Conservation (phyloP, 2,113 vertebrate species). For the Eptesicus fuscus region DNA sequence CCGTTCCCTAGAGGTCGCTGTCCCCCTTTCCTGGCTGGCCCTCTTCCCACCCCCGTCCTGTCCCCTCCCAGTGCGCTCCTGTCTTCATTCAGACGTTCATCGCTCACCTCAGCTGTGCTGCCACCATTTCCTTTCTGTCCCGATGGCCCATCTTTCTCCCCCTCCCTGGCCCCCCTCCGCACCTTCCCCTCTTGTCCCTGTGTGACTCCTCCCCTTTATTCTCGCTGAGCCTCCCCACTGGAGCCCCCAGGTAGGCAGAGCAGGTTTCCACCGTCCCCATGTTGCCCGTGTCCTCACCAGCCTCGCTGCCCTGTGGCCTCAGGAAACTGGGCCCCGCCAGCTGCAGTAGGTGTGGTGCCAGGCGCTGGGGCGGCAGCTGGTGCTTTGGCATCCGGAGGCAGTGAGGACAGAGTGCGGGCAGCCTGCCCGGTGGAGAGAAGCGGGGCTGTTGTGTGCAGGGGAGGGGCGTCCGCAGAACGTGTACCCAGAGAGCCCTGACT, state of each 20-base stretch:
- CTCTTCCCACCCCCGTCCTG: background rate
- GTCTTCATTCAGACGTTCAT: background rate
- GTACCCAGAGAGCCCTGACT: background rate
- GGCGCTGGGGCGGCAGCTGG: slow-evolving; percentile 74
- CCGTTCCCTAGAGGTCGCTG: slow-evolving; percentile 41
- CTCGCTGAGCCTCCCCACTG: background rate
- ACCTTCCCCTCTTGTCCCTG: background rate
- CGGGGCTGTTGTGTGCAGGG: slow-evolving; percentile 5
- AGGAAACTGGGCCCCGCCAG: slow-evolving; percentile 60
- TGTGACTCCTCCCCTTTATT: background rate
- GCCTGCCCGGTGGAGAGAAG: slow-evolving; percentile 41
- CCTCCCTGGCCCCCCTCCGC: background rate
- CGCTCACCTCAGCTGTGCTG: background rate
- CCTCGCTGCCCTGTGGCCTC: slow-evolving; percentile 39
- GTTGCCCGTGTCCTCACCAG: background rate
- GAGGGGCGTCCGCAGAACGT: background rate
- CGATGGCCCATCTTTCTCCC: background rate
- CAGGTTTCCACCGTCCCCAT: background rate
- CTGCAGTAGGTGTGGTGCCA: slow-evolving; percentile 66
- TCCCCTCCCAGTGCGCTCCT: background rate
- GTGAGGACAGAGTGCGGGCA: slow-evolving; percentile 61
- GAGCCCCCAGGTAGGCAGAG: background rate
- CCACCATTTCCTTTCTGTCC: background rate
- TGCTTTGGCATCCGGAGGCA: slow-evolving; percentile 67
- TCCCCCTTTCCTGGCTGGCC: slow-evolving; percentile 41